Conservation (phyloP, 2,113 vertebrate species). For the Hippocampus mohnikei region DNA sequence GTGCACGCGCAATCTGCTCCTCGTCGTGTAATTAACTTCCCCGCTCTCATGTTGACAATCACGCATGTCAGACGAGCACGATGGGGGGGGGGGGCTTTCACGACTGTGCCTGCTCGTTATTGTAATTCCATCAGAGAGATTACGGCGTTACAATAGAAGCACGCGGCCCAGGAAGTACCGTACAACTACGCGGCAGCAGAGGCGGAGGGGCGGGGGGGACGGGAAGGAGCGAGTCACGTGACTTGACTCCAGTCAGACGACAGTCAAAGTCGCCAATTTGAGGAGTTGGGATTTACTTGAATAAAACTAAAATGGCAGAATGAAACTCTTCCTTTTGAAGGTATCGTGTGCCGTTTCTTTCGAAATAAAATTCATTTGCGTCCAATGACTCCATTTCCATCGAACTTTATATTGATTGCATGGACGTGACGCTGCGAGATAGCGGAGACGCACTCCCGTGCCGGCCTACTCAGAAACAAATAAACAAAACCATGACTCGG, state of each 20-base stretch:
- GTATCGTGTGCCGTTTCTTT: too few species aligned
- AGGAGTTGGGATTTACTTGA: too few species aligned
- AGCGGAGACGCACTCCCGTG: too few species aligned
- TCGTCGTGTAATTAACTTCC: conserved; percentile 43
- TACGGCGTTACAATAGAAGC: background rate
- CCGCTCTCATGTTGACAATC: conserved; percentile 40
- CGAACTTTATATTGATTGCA: too few species aligned
- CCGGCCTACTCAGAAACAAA: too few species aligned
- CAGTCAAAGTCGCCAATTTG: too few species aligned
- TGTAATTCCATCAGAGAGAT: background rate
- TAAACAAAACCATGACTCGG: background rate
- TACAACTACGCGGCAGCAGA: background rate
- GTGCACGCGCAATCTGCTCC: conserved; percentile 12
- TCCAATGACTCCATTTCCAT: too few species aligned
- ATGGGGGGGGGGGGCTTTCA: background rate
- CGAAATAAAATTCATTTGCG: too few species aligned
- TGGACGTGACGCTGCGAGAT: too few species aligned
- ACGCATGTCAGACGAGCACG: conserved; percentile 19
- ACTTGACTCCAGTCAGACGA: background rate
- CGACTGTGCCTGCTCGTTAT: background rate
- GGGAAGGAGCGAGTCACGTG: background rate
- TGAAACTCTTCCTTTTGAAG: too few species aligned
- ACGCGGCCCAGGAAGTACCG: background rate
- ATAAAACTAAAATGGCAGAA: too few species aligned
- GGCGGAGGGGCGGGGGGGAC: too few species aligned